Base-by-base conservation (phyloP, 2,113 vertebrate species). In the Oreochromis aureus region DNA sequence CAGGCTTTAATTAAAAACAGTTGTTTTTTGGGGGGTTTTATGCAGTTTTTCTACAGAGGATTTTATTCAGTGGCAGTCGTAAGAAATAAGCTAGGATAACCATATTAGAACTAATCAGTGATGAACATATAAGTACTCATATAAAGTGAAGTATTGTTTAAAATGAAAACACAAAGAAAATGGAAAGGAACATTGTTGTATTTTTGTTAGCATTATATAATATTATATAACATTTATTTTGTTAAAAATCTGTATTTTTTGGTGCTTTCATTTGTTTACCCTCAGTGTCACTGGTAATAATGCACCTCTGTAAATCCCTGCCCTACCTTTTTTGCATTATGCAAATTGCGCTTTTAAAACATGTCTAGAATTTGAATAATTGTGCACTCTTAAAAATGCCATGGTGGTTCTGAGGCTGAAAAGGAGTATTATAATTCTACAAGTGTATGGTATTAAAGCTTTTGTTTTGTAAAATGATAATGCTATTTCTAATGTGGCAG, bases 61-160 rank as follows among this genome's bases (percentile, higher is more conserved):
- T 95, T 94, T 58, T 82, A 81, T 93, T 93, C 85, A 89, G 44
- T 87, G 86, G 51, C 88, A 90, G 84, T 89, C 81, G 91, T 87
- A 91, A 84, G 81, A 94, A 89, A 61, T 88, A 86, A 90, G 90
- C 91, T 80, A 55, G 85, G 61, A 46, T 83, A 86, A 84, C 83
- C 46, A 36, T 46, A 81, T 83, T 24, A 53, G 61, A 89, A 82
- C 71, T 81, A 55, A 83, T 85, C 27, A 81, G 48, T 54, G 34
- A 73, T 82, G 46, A 91, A 81, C 19, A 78, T 34, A 88, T n/a
- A 39, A 86, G 19, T 7, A 36, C 6, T 36, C 6, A 12, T 80
- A 12, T 34, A 10, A 51, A 54, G 30, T 32, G 32, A 63, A 63
- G 30, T 55, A n/a, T 7, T 48, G 7, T 83, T 81, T 51, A 13